A percentile compares a stretch with the other conserved stretches of the same genome.
These are phyloP conservation scores for Megalonaias nervosa DNA, from an alignment of 1,140 invertebrate genomes.

Conservation along the genomic window DNA sequence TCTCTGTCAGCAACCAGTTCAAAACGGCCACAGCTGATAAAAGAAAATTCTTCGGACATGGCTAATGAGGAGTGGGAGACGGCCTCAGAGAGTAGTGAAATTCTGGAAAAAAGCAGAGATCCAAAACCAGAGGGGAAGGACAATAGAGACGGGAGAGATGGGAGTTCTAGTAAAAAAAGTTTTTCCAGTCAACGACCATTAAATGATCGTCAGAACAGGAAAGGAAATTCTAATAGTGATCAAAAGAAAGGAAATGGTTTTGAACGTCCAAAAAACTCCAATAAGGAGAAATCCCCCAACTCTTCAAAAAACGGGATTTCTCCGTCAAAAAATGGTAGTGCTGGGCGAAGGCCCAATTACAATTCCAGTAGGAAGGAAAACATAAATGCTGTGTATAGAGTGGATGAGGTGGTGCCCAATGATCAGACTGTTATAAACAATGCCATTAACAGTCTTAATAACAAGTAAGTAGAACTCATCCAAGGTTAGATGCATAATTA, in stretches of 20 bases:
- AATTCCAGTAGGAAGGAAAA: conserved; percentile 62
- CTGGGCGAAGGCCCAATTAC: conserved; percentile 59
- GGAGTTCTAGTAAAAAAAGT: conserved; percentile 63
- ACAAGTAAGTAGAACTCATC: conserved; percentile 46
- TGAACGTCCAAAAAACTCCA: conserved; percentile 44
- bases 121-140: conserved; percentile 64
- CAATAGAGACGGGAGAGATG: conserved; percentile 59
- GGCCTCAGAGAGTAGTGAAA: conserved; percentile 77
- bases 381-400: conserved; percentile 73
- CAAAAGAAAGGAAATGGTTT: conserved; percentile 1
- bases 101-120: conserved; percentile 62
- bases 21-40: conserved; percentile 64
- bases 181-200: conserved; percentile 69
- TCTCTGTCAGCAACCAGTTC: conserved; percentile 35
- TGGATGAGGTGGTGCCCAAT: conserved; percentile 76
- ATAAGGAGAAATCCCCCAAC: conserved; percentile 38
- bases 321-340: conserved; percentile 64
- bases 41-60: conserved; percentile 73
- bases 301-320: conserved; percentile 39
- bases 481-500: too few relatives aligned
- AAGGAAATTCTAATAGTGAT: conserved; percentile 35
- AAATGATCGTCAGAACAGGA: conserved; percentile 65
- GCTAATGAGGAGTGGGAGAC: conserved; percentile 77
- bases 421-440: conserved; percentile 76
- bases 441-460: conserved; percentile 73